Evolutionary conservation across 2,797 vertebrate genomes (phyloP).

Genomic region (Agapornis canus): DNA sequence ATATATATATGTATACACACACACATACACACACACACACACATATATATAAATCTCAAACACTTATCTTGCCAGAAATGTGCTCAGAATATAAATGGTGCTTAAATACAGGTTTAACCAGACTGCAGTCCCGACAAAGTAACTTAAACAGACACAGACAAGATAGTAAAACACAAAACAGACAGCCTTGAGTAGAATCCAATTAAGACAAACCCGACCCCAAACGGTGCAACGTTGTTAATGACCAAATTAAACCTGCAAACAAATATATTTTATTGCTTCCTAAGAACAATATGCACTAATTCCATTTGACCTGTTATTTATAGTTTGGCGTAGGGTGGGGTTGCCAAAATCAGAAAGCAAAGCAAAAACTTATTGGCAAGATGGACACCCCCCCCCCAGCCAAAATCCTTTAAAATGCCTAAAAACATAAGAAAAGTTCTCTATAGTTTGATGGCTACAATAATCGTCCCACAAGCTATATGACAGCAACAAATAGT

Average conservation of each 20-base stretch:
- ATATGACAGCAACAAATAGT: constrained; percentile 77
- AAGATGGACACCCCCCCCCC: constrained; percentile 36
- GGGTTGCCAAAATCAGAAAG: constrained; percentile 61
- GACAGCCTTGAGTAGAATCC: constrained; percentile 67
- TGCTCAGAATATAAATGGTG: constrained; percentile 60
- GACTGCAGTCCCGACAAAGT: constrained; percentile 76
- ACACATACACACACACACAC: neutral
- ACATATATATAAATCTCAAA: neutral
- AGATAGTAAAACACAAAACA: constrained; percentile 70
- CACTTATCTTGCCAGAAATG: constrained; percentile 66
- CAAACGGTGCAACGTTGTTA: constrained; percentile 45
- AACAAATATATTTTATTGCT: constrained; percentile 63
- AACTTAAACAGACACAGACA: constrained; percentile 71
- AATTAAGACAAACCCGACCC: constrained; percentile 69
- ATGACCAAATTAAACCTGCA: constrained; percentile 72
- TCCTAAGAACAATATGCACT: constrained; percentile 45
- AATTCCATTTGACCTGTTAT: constrained; percentile 60
- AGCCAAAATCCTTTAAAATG: constrained; percentile 57
- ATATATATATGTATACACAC: neutral
- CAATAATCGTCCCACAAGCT: constrained; percentile 61
- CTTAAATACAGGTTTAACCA: constrained; percentile 68
- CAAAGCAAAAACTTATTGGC: constrained; percentile 73
- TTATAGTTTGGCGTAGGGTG: constrained; percentile 59
- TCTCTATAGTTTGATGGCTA: constrained; percentile 60
- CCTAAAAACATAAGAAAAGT: constrained; percentile 70